Conservation (phyloP, 2,888 invertebrate species). For the Pseudococcus viburni region DNA sequence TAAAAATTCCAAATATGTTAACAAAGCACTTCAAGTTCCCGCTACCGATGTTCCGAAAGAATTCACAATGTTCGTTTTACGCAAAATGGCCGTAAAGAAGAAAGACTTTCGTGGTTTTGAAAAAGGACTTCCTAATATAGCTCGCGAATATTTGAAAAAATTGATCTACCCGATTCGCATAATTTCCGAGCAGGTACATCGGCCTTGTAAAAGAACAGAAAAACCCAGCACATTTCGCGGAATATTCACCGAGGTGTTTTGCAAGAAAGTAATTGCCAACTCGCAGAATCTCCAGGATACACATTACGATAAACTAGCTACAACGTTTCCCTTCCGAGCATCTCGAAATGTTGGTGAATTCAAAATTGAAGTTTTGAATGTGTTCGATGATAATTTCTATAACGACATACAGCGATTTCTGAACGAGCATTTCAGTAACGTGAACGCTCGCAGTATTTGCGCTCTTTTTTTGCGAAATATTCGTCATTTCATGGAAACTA, state of each 20-base stretch:
- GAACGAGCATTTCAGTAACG: not conserved
- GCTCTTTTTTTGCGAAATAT: constrained; percentile 29
- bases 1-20: not conserved
- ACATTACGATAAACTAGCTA: not conserved
- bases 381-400: not conserved
- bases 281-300: not conserved
- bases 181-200: not conserved
- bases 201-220: not conserved
- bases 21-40: not conserved
- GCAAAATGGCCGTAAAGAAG: not conserved
- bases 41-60: not conserved
- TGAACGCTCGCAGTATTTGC: not conserved
- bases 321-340: constrained; percentile 36
- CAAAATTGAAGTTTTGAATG: not conserved
- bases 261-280: not conserved
- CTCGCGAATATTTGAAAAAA: not conserved
- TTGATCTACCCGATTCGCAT: not conserved
- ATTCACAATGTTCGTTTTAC: not conserved
- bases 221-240: not conserved
- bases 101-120: not conserved
- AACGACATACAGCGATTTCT: not conserved
- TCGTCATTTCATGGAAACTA: not conserved
- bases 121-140: not conserved
- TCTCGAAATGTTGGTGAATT: not conserved
- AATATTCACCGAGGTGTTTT: not conserved